phyloP scores from a whole-genome alignment of 2,888 invertebrate species.

The Apodemia duryi region DNA sequence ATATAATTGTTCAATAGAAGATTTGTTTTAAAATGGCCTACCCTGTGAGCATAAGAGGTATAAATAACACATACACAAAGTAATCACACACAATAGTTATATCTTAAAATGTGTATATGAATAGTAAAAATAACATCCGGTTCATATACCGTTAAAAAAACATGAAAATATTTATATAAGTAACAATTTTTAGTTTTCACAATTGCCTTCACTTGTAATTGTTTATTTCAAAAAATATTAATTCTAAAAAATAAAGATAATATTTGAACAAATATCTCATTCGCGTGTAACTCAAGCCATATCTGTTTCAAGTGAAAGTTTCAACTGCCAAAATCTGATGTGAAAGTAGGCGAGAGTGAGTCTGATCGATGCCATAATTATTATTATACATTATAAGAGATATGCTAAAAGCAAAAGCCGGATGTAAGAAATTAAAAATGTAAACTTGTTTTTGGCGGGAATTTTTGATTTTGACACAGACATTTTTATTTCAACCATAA shows the following conservation, averaged over 20 bases:
- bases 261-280: constrained; percentile 16
- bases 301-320: constrained; percentile 59
- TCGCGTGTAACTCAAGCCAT: constrained; percentile 23
- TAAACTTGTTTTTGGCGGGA: not conserved
- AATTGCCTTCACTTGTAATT: not conserved
- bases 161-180: too few species aligned
- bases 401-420: constrained; percentile 72
- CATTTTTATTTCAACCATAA: not conserved
- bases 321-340: constrained; percentile 71
- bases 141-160: too few species aligned
- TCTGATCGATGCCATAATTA: constrained; percentile 76
- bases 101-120: too few species aligned
- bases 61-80: too few species aligned
- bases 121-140: too few species aligned
- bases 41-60: too few species aligned
- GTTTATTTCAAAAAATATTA: not conserved
- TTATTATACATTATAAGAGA: constrained; percentile 75
- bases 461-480: not conserved
- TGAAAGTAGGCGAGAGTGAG: constrained; percentile 68
- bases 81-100: too few species aligned
- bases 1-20: too few species aligned
- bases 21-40: too few species aligned
- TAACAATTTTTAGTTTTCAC: too few species aligned
- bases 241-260: too few species aligned
- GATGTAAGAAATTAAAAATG: constrained; percentile 40